Conservation (phyloP, 2,888 invertebrate genomes). For the Oscheius onirici region DNA sequence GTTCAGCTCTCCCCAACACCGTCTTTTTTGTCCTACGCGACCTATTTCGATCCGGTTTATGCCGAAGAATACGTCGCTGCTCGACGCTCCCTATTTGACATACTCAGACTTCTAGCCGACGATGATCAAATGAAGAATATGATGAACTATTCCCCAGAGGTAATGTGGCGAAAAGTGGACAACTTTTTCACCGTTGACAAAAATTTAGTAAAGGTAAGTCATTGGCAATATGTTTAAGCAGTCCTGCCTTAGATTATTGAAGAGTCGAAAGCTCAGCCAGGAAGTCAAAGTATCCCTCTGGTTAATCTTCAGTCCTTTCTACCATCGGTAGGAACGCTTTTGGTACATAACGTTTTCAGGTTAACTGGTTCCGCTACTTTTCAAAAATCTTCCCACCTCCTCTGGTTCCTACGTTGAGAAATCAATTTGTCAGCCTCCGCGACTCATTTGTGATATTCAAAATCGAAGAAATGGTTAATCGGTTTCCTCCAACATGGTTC, state of each 20-base stretch:
- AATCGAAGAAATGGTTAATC: constrained; percentile 18
- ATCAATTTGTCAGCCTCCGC: constrained; percentile 8
- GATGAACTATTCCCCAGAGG: neutral
- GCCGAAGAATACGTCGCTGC: constrained; percentile 23
- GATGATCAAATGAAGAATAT: constrained; percentile 26
- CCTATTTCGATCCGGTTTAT: constrained; percentile 32
- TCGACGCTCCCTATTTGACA: constrained; percentile 10
- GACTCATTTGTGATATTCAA: constrained; percentile 2
- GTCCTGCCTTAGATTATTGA: neutral
- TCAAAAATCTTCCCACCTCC: constrained; percentile 11
- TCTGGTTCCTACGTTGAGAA: neutral
- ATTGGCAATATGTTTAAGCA: neutral
- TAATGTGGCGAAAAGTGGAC: constrained; percentile 13
- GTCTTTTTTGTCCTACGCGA: constrained; percentile 1
- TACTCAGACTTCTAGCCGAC: constrained; percentile 2
- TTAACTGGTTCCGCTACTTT: constrained; percentile 25
- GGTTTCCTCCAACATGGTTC: neutral
- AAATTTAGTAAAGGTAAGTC: constrained; percentile 28
- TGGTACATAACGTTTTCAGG: neutral
- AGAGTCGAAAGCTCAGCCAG: neutral
- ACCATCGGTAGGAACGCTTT: constrained; percentile 1
- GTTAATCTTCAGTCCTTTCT: neutral
- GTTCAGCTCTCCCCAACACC: constrained; percentile 1
- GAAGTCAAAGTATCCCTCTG: neutral
- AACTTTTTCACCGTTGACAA: constrained; percentile 22